These are phyloP conservation scores for Melangyna quadrimaculata DNA, from an alignment of 2,888 invertebrate species.

Conservation along the genomic window DNA sequence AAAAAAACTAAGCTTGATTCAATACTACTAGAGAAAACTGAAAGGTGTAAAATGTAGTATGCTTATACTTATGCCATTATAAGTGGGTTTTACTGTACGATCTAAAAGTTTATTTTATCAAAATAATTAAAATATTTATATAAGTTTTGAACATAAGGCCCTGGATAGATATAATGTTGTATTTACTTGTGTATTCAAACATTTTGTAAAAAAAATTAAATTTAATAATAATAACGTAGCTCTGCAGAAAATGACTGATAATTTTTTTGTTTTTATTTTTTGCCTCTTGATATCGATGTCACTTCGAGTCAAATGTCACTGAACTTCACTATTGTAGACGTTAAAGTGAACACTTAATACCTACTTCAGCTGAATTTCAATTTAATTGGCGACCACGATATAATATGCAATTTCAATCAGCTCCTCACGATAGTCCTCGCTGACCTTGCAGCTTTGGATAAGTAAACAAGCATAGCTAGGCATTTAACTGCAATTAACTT, in stretches of 20 bases:
- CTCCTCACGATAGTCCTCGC: constrained; percentile 40
- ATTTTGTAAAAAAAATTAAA: no score
- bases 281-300: neutral
- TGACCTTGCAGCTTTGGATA: constrained; percentile 22
- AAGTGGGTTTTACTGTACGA: no score
- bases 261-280: neutral
- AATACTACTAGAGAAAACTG: no score
- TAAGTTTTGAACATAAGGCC: no score
- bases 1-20: no score
- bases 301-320: neutral
- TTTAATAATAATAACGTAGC: neutral
- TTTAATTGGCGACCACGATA: constrained; percentile 41
- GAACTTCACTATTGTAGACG: neutral
- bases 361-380: constrained; percentile 11
- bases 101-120: no score
- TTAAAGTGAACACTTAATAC: neutral
- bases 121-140: no score
- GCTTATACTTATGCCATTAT: no score
- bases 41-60: no score
- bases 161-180: no score
- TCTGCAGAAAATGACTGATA: neutral
- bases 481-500: constrained; percentile 9
- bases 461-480: neutral
- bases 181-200: no score
- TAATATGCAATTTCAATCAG: constrained; percentile 33